phyloP scores from a whole-genome alignment of 2,113 vertebrate species.

The Pampusana beccarii region DNA sequence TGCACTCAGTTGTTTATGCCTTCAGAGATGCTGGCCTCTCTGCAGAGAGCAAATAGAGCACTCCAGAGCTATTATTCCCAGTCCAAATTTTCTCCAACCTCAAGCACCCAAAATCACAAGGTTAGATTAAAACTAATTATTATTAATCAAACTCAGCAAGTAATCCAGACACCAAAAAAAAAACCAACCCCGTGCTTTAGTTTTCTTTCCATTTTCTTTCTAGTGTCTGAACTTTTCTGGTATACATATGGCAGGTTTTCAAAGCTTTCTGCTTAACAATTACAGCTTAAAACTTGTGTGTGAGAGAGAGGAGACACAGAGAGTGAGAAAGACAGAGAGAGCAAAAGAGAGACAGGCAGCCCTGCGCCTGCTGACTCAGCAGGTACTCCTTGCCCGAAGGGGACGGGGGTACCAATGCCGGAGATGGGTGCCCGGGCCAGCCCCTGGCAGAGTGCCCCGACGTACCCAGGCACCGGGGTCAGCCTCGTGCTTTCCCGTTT shows the following conservation, averaged over 20 bases:
- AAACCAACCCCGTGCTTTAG: background rate
- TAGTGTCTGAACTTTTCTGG: background rate
- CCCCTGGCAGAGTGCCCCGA: accelerated
- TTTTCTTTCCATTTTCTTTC: background rate
- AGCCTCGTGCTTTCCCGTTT: background rate
- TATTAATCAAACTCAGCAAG: background rate
- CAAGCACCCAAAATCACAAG: background rate
- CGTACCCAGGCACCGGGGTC: accelerated
- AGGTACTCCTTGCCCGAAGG: background rate
- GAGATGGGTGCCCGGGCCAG: background rate
- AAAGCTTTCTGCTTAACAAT: background rate
- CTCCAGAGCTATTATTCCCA: background rate
- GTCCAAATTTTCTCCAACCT: background rate
- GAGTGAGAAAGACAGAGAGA: too few relatives aligned
- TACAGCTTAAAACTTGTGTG: background rate
- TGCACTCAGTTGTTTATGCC: background rate
- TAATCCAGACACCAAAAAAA: background rate
- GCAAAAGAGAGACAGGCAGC: background rate
- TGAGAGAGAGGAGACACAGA: background rate
- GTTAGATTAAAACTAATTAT: background rate
- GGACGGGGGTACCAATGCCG: background rate
- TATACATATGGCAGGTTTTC: background rate
- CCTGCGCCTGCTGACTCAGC: background rate
- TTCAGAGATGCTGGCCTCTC: background rate
- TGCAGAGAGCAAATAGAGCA: background rate